Percentiles rank a stretch among this genome's conserved stretches.
Evolutionary conservation across 1,140 invertebrate genomes (phyloP).

Genomic region (Apolygus lucorum): DNA sequence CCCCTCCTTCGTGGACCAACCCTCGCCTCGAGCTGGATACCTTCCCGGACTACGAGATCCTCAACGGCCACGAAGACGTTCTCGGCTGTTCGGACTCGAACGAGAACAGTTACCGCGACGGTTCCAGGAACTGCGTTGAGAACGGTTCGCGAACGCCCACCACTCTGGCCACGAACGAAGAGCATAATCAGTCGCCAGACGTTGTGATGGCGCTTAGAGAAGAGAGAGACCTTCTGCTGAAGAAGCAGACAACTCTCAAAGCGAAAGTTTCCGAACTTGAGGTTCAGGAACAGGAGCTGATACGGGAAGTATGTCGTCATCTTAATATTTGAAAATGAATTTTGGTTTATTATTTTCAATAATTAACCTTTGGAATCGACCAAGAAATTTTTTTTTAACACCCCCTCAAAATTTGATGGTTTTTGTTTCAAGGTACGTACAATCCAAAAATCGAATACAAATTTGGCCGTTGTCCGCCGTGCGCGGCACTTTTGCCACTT

Average conservation of each 20-base stretch:
- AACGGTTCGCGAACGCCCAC: constrained; percentile 10
- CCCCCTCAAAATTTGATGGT: no score
- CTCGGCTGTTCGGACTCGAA: neutral
- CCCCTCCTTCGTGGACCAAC: constrained; percentile 30
- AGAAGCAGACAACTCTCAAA: constrained; percentile 55
- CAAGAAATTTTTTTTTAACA: no score
- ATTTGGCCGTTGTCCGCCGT: no score
- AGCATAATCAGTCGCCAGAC: constrained; percentile 6
- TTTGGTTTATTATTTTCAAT: no score
- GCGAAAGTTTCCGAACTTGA: constrained; percentile 69
- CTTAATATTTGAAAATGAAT: no score
- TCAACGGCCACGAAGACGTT: constrained; percentile 18
- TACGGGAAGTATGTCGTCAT: constrained; percentile 58
- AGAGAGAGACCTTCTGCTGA: constrained; percentile 47
- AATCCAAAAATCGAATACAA: no score
- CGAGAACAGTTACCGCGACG: constrained; percentile 7
- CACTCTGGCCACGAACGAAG: neutral
- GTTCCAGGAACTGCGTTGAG: neutral
- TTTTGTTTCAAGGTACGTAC: no score
- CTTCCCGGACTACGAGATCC: constrained; percentile 25
- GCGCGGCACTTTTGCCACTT: no score
- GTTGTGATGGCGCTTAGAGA: constrained; percentile 40
- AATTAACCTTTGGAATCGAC: no score
- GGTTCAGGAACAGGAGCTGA: constrained; percentile 70
- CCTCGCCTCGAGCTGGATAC: constrained; percentile 24